These are phyloP conservation scores for Temnothorax rugatulus DNA, from an alignment of 2,888 invertebrate genomes.

Conservation along the genomic window DNA sequence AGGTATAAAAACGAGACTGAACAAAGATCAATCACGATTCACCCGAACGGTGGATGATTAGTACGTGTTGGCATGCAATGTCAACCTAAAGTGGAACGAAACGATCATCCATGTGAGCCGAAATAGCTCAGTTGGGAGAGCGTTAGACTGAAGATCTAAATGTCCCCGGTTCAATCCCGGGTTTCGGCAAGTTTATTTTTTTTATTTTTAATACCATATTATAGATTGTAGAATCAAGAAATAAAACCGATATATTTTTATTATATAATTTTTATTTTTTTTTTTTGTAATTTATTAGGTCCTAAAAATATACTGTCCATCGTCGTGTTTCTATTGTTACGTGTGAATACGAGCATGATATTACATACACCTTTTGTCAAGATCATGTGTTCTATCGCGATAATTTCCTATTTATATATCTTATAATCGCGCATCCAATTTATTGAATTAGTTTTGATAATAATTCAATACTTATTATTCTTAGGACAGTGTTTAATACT, in stretches of 20 bases:
- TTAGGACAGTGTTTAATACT: not conserved
- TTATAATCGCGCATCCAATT: not conserved
- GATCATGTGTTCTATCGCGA: not conserved
- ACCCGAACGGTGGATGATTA: not conserved
- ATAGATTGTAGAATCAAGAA: not conserved
- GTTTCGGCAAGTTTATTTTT: constrained; percentile 66
- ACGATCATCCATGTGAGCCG: constrained; percentile 32
- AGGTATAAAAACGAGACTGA: too few species aligned
- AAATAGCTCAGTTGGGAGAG: constrained; percentile 78
- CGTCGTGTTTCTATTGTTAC: not conserved
- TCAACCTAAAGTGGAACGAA: not conserved
- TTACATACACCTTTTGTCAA: not conserved
- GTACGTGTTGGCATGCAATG: not conserved
- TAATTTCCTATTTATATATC: not conserved
- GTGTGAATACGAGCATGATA: not conserved
- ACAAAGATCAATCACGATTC: not conserved
- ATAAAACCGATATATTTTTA: not conserved
- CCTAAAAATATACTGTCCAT: not conserved
- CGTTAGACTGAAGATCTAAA: constrained; percentile 77
- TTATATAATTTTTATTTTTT: not conserved
- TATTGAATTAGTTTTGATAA: not conserved
- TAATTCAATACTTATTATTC: not conserved
- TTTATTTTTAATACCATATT: constrained; percentile 28
- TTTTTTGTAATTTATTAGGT: not conserved
- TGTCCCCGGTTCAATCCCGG: constrained; percentile 76